phyloP scores from a whole-genome alignment of 2,888 invertebrate genomes.

The Drosophila nigricruria region DNA sequence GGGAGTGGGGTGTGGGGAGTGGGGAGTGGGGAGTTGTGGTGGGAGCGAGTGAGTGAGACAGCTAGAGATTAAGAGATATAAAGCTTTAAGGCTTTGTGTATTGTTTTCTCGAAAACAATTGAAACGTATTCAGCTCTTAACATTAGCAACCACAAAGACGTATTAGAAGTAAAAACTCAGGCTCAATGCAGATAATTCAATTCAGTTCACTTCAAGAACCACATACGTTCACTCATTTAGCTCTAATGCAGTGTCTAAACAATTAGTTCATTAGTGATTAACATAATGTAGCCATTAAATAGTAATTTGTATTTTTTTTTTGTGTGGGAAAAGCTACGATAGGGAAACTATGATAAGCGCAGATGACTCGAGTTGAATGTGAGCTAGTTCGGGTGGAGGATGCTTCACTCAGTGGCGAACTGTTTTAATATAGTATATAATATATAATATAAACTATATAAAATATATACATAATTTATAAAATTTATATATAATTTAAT shows the following conservation, averaged over 20 bases:
- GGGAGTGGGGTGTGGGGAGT: not conserved
- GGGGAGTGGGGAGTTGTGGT: too few species aligned
- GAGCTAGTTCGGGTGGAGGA: not conserved
- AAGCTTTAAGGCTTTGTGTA: constrained; percentile 50
- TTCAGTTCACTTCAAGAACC: constrained; percentile 1
- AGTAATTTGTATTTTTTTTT: constrained; percentile 5
- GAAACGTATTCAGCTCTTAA: constrained; percentile 59
- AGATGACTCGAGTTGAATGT: not conserved
- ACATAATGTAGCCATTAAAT: constrained; percentile 18
- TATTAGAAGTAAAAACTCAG: not conserved
- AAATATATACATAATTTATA: too few species aligned
- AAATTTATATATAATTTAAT: too few species aligned
- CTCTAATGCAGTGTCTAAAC: constrained; percentile 47
- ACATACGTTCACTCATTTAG: constrained; percentile 2
- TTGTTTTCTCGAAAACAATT: constrained; percentile 61
- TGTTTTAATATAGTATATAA: not conserved
- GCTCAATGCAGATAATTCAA: not conserved
- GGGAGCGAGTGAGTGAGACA: not conserved
- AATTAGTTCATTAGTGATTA: constrained; percentile 43
- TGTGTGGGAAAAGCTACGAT: not conserved
- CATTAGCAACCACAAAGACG: constrained; percentile 38
- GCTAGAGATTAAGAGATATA: constrained; percentile 7
- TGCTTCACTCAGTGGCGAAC: not conserved
- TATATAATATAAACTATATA: not conserved
- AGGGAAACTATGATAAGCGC: not conserved